phyloP scores from a whole-genome alignment of 1,140 invertebrate species.

The Nomia melanderi region DNA sequence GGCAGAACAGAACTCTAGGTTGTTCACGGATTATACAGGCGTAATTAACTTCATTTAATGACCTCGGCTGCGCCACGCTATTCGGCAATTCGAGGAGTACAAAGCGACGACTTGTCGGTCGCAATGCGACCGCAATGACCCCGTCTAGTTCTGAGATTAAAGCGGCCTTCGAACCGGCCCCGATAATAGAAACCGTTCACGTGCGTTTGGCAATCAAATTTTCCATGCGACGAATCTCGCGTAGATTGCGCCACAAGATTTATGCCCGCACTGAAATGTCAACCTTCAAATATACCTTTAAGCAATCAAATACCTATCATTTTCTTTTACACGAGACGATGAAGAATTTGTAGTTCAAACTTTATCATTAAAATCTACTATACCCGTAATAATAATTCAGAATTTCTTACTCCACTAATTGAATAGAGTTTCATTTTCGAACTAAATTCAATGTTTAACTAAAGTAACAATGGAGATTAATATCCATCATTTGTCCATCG shows the following conservation, averaged over 20 bases:
- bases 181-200: not conserved
- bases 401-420: too few relatives aligned
- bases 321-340: too few relatives aligned
- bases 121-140: slow-evolving; percentile 40
- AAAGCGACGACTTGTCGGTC: slow-evolving; percentile 51
- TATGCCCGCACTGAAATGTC: too few relatives aligned
- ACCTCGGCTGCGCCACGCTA: slow-evolving; percentile 40
- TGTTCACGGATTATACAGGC: slow-evolving; percentile 51
- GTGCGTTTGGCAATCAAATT: not conserved
- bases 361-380: too few relatives aligned
- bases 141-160: slow-evolving; percentile 34
- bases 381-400: too few relatives aligned
- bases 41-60: slow-evolving; percentile 64
- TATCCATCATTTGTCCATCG: too few relatives aligned
- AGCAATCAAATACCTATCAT: too few relatives aligned
- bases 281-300: too few relatives aligned
- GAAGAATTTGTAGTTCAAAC: too few relatives aligned
- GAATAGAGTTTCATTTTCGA: too few relatives aligned
- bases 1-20: slow-evolving; percentile 17
- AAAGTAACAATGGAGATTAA: too few relatives aligned
- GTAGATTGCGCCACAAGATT: not conserved
- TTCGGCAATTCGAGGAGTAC: slow-evolving; percentile 44
- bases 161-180: slow-evolving; percentile 26
- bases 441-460: too few relatives aligned
- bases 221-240: not conserved